Conservation (phyloP, 2,888 invertebrate genomes). For the Noctua janthina region DNA sequence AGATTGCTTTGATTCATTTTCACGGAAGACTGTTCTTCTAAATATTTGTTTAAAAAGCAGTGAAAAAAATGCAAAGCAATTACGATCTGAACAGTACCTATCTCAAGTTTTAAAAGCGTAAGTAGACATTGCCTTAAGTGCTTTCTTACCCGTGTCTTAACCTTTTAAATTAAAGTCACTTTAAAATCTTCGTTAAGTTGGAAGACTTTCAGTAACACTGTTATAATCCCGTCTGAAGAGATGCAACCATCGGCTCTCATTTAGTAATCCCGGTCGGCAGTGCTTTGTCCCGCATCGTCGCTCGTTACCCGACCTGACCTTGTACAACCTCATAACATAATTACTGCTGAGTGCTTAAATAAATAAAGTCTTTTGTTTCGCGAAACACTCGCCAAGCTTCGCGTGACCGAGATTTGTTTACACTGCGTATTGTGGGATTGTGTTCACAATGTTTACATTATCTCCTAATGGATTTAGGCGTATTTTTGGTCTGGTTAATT, state of each 20-base stretch:
- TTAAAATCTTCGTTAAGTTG: constrained; percentile 48
- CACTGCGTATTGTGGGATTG: constrained; percentile 56
- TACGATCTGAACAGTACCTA: neutral
- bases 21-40: neutral
- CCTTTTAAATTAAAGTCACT: constrained; percentile 42
- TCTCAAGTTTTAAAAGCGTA: constrained; percentile 10
- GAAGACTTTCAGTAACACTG: constrained; percentile 43
- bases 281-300: constrained; percentile 53
- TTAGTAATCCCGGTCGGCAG: constrained; percentile 41
- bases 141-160: constrained; percentile 28
- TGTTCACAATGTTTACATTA: constrained; percentile 54
- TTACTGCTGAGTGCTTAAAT: constrained; percentile 82
- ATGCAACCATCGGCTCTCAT: constrained; percentile 49
- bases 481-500: constrained; percentile 55
- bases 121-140: constrained; percentile 45
- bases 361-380: constrained; percentile 81
- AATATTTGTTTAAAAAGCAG: constrained; percentile 5
- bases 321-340: constrained; percentile 78
- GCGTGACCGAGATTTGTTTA: constrained; percentile 71
- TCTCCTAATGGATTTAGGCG: constrained; percentile 55
- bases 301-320: constrained; percentile 69
- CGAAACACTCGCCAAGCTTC: constrained; percentile 70
- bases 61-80: constrained; percentile 9
- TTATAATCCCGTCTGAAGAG: constrained; percentile 48
- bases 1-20: constrained; percentile 48